Conservation (phyloP, 2,797 vertebrate species). For the Takifugu ocellatus region DNA sequence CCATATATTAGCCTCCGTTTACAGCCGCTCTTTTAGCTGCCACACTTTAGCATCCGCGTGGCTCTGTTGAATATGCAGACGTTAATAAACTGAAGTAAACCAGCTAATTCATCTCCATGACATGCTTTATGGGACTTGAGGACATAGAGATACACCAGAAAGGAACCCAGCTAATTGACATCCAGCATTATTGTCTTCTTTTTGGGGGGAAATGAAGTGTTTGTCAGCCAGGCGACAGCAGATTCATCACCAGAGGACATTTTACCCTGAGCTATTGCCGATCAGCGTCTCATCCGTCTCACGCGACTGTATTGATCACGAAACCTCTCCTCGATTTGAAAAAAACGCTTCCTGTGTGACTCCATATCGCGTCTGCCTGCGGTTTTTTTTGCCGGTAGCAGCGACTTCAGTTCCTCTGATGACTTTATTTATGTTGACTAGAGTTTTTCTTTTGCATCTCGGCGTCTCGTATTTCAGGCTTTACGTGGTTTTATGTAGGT, state of each 20-base stretch:
- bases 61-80: background rate
- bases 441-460: constrained; percentile 1
- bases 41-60: background rate
- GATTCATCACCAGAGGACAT: constrained; percentile 2
- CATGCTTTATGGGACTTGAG: constrained; percentile 33
- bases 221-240: constrained; percentile 9
- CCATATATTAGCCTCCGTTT: background rate
- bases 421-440: too few species aligned
- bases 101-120: constrained; percentile 27
- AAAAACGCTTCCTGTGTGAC: too few species aligned
- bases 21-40: background rate
- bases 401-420: too few species aligned
- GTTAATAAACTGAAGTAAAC: background rate
- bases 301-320: too few species aligned
- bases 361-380: too few species aligned
- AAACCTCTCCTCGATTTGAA: too few species aligned
- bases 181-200: constrained; percentile 30
- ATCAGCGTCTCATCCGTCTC: too few species aligned
- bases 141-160: constrained; percentile 17
- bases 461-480: background rate
- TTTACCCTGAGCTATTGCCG: too few species aligned
- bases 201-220: constrained; percentile 20
- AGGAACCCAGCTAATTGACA: constrained; percentile 22
- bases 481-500: too few species aligned
- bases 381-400: too few species aligned